Evolutionary conservation across 2,797 vertebrate species (phyloP).

Genomic region (Coccyzus lansbergi): DNA sequence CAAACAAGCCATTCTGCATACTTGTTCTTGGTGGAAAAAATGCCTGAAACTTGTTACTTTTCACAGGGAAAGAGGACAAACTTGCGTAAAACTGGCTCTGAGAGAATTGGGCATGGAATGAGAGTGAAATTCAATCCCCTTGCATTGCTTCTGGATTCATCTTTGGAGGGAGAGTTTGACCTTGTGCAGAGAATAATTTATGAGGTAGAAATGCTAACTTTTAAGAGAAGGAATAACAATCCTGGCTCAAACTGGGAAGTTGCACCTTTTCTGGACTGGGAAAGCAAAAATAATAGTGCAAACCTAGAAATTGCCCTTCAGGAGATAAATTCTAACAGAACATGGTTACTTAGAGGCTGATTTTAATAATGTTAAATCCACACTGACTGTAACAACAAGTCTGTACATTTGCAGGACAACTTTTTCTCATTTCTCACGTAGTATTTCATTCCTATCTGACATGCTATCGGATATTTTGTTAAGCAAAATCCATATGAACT

Average conservation of each 20-base stretch:
- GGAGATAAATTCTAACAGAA: neutral
- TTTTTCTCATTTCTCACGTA: neutral
- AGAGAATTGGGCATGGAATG: slow-evolving; percentile 92
- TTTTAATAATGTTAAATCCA: neutral
- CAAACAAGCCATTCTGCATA: neutral
- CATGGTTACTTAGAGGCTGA: neutral
- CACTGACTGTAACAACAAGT: neutral
- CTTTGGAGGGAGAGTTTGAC: slow-evolving; percentile 96
- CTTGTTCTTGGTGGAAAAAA: neutral
- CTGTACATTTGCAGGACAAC: neutral
- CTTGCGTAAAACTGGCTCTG: slow-evolving; percentile 90
- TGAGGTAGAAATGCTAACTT: slow-evolving; percentile 80
- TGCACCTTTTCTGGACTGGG: neutral
- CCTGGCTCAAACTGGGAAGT: neutral
- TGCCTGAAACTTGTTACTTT: neutral
- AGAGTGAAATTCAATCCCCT: slow-evolving; percentile 97
- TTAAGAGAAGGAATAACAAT: neutral
- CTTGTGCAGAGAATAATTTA: slow-evolving; percentile 98
- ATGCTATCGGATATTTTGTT: neutral
- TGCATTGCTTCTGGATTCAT: slow-evolving; percentile 93
- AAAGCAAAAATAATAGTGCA: neutral
- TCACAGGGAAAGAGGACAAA: slow-evolving; percentile 94
- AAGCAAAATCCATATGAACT: neutral
- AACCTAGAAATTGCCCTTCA: neutral
- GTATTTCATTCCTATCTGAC: neutral